A percentile compares a stretch with the other conserved stretches of the same genome.
Conservation (phyloP, 2,113 vertebrate species). For the mouse (Mus musculus) region GRCm39 chr11:105062001-105062500, state of each 20-base stretch:
- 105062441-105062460: neutral
- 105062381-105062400: neutral
- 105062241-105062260: slow-evolving; percentile 15
- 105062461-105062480: neutral
- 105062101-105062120: neutral
- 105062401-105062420: neutral
- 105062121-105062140: slow-evolving; percentile 21
- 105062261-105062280: no score
- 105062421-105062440: neutral
- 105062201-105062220: slow-evolving; percentile 15
- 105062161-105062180: slow-evolving; percentile 6
- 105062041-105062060: neutral
- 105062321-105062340: neutral
- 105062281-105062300: no score
- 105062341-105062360: neutral
- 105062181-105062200: neutral
- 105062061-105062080: neutral
- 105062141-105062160: slow-evolving; percentile 12
- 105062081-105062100: slow-evolving; percentile 9
- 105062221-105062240: slow-evolving; percentile 44
- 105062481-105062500: neutral
- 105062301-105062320: neutral
- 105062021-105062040: neutral
- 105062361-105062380: neutral
- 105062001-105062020: neutral